A percentile compares a stretch with the other conserved stretches of the same genome.
Evolutionary conservation across 2,113 vertebrate genomes (phyloP).

Genomic region (Crypturellus undulatus): DNA sequence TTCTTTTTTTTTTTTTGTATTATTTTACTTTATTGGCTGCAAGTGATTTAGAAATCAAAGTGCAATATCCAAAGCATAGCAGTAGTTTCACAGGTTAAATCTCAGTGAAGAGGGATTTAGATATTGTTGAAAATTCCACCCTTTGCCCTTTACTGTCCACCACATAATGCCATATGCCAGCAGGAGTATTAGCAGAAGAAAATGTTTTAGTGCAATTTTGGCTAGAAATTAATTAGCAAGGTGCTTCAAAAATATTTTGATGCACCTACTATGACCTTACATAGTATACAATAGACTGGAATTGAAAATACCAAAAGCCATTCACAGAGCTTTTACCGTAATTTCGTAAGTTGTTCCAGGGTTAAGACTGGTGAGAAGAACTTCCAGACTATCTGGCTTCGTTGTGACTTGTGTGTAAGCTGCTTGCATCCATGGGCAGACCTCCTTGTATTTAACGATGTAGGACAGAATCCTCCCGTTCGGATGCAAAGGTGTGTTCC

Average conservation of each 20-base stretch:
- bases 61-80: not conserved
- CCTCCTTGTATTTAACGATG: conserved; percentile 91
- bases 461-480: conserved; percentile 86
- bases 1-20: no score
- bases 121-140: not conserved
- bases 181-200: not conserved
- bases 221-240: not conserved
- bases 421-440: conserved; percentile 91
- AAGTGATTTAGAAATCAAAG: not conserved
- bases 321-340: conserved; percentile 79
- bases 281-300: not conserved
- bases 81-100: not conserved
- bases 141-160: not conserved
- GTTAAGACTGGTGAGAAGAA: conserved; percentile 89
- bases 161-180: not conserved
- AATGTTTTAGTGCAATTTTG: not conserved
- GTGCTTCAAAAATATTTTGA: not conserved
- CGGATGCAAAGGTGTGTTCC: conserved; percentile 82
- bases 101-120: not conserved
- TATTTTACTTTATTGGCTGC: not conserved
- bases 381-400: conserved; percentile 86
- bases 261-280: not conserved
- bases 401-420: conserved; percentile 84
- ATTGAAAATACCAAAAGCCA: not conserved
- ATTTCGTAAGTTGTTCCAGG: conserved; percentile 95